Conservation (phyloP, 2,888 invertebrate species). For the Cactoblastis cactorum region DNA sequence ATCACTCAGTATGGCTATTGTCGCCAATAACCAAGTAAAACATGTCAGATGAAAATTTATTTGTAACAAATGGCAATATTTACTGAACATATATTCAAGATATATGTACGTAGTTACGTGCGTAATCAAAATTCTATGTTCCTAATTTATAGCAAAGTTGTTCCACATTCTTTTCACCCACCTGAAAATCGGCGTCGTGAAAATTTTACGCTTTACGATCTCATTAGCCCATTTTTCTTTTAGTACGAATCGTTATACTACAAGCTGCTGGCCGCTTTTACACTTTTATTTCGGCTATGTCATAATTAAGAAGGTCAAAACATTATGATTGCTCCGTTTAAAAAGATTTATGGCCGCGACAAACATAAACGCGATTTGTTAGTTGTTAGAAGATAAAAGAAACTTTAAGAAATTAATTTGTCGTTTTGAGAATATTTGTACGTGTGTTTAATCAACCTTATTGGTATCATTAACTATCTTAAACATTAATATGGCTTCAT, state of each 20-base stretch:
- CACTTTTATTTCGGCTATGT: slow-evolving; percentile 6
- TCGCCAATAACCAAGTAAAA: no score
- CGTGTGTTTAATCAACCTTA: not conserved
- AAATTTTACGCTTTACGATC: slow-evolving; percentile 2
- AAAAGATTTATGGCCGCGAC: not conserved
- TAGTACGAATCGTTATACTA: slow-evolving; percentile 5
- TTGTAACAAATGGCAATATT: no score
- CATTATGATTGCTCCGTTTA: slow-evolving; percentile 10
- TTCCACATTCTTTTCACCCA: not conserved
- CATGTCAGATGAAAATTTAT: no score
- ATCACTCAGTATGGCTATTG: no score
- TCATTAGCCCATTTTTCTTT: slow-evolving; percentile 11
- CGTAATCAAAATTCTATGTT: no score
- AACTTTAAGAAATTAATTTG: not conserved
- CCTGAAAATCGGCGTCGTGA: not conserved
- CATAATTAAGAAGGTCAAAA: slow-evolving; percentile 15
- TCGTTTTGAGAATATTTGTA: not conserved
- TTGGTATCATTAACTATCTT: not conserved
- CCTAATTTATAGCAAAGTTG: not conserved
- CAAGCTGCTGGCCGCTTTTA: not conserved
- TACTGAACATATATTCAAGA: no score
- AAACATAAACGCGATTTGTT: not conserved
- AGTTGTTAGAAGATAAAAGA: slow-evolving; percentile 9
- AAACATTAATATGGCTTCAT: not conserved
- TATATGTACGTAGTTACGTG: no score